phyloP scores from a whole-genome alignment of 1,140 invertebrate species.

The Archegozetes longisetosus region DNA sequence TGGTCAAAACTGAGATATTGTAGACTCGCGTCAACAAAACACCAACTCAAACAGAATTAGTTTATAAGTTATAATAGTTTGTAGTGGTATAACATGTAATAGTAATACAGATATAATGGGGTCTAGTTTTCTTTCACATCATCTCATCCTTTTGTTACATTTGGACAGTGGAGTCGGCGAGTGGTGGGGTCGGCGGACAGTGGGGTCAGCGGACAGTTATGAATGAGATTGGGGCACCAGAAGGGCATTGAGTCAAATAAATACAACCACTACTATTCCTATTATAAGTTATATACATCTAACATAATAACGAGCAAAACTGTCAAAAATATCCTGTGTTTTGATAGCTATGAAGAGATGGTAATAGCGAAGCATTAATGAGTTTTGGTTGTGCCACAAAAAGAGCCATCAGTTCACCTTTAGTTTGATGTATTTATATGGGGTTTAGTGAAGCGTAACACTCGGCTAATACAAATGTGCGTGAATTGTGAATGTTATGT shows the following conservation, averaged over 20 bases:
- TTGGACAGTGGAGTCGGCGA: neutral
- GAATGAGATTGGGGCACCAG: too few relatives aligned
- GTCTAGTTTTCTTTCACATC: neutral
- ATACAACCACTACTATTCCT: too few relatives aligned
- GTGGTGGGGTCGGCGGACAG: neutral
- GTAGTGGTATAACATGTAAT: too few relatives aligned
- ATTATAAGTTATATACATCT: neutral
- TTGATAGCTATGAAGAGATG: neutral
- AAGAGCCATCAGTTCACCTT: neutral
- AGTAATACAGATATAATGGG: too few relatives aligned
- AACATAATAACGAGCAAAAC: neutral
- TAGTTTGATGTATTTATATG: neutral
- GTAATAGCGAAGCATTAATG: neutral
- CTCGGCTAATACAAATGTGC: neutral
- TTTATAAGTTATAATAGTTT: neutral
- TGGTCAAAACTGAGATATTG: neutral
- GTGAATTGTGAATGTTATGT: neutral
- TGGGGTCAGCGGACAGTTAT: neutral
- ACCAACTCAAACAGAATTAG: neutral
- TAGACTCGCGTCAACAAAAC: neutral
- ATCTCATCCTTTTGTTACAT: neutral
- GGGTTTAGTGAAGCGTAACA: neutral
- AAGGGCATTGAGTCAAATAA: too few relatives aligned
- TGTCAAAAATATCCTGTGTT: neutral
- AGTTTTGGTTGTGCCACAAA: neutral